Evolutionary conservation across 2,113 vertebrate species (phyloP), one percentile per base, ranked within the genome.

Genomic region (Leptobrachium ailaonicum): DNA sequence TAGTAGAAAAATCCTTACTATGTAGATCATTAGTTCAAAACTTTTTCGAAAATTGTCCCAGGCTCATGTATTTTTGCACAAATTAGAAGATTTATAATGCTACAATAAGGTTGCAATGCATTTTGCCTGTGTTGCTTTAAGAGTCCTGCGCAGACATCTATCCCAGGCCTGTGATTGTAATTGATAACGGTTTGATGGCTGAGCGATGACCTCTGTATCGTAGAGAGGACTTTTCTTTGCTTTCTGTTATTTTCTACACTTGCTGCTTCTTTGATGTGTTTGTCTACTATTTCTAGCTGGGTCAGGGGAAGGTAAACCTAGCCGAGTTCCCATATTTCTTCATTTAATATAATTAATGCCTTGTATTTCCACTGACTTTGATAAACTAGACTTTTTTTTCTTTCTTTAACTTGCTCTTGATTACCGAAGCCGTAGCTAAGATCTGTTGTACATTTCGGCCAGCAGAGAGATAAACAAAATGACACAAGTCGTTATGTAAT

Each of bases 261-360:
- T 80, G 54, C 78, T 78, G 64, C 60, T 70, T 83, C 91, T 92
- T 91, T 94, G 91, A 93, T 91, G 89, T 88, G 78, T 83, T 76
- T 85, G 83, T 85, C 88, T 84, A 85, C 88, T 87, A 84, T 87
- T 78, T 79, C 84, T 87, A 60, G 84, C 10, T 75, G 66, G 84
- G 82, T 83, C 87, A 86, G 84, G 79, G 83, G 82, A 81, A 85
- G 85, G 88, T 87, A 90, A 68, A 87, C 87, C 75, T 82, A 86
- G 87, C 87, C 85, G 71, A 85, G 82, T 74, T 77, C 82, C 86
- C 91, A 90, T 94, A 90, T 94, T 95, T 94, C 94, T 96, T 92
- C 92, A 89, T 95, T 95, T 94, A 92, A 84, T 83, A 78, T 92
- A 93, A 95, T 95, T 92, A 93, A 95, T 94, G 87, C 87, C 89